A percentile compares a stretch with the other conserved stretches of the same genome.
These are phyloP conservation scores for Crossaster papposus DNA, from an alignment of 53 echinoderm and acorn worm species.

Conservation along the genomic window DNA sequence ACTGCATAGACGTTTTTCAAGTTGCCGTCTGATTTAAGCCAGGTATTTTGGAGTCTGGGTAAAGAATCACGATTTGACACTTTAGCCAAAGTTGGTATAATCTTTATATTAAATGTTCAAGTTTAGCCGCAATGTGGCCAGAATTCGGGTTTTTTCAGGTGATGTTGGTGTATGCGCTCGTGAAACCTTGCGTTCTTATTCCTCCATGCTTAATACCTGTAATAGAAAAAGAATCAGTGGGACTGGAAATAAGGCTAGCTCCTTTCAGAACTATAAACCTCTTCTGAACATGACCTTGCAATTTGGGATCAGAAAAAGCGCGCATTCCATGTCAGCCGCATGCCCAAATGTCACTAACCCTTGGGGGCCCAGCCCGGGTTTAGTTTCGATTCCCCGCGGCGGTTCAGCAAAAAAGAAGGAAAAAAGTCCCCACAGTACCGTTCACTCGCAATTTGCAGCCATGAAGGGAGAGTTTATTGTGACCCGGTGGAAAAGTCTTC, in stretches of 20 bases:
- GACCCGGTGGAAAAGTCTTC: not conserved
- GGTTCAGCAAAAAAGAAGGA: not conserved
- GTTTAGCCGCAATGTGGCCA: too few species aligned
- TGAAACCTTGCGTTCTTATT: too few species aligned
- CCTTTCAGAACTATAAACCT: not conserved
- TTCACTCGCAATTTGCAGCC: conserved; percentile 12
- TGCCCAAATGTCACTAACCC: conserved; percentile 28
- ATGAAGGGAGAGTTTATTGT: not conserved
- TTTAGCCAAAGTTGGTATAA: too few species aligned
- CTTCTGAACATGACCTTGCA: conserved; percentile 37
- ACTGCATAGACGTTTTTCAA: not conserved
- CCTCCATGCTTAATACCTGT: too few species aligned
- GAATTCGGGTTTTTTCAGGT: not conserved
- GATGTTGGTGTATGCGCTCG: too few species aligned
- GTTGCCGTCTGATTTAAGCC: too few species aligned
- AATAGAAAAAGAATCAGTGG: not conserved
- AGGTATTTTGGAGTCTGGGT: too few species aligned
- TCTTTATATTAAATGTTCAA: too few species aligned
- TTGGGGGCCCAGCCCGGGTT: not conserved
- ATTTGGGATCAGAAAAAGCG: conserved; percentile 42
- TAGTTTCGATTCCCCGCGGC: conserved; percentile 31
- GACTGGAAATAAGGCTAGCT: not conserved
- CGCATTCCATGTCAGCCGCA: conserved; percentile 52
- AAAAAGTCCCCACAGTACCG: conserved; percentile 12
- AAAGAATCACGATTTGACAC: too few species aligned